Percentiles rank a stretch among this genome's conserved stretches.
Conservation (phyloP, 1,140 invertebrate species). For the Ceratitis capitata region DNA sequence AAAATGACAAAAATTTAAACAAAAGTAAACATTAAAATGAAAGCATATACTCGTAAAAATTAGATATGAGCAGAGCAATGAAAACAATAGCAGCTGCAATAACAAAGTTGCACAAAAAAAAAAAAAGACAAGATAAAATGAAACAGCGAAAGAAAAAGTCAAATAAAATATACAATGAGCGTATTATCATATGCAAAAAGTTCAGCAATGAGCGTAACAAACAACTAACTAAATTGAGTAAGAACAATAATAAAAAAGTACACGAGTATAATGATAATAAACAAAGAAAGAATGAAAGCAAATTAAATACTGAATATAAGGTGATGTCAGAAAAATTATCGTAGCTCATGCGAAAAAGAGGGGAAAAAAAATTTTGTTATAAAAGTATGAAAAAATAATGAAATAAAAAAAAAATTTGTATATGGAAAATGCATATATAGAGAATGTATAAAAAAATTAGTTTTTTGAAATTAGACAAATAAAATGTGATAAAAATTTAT, state of each 20-base stretch:
- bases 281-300: neutral
- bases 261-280: neutral
- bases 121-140: slow-evolving; percentile 49
- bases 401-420: neutral
- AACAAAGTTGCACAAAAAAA: slow-evolving; percentile 34
- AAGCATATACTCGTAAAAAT: neutral
- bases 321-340: no score
- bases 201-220: slow-evolving; percentile 47
- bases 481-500: no score
- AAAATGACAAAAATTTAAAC: neutral
- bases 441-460: neutral
- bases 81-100: neutral
- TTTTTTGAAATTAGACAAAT: neutral
- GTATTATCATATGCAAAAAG: slow-evolving; percentile 59
- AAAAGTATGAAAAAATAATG: no score
- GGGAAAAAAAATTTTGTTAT: no score
- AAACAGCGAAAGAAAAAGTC: neutral
- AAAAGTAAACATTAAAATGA: neutral
- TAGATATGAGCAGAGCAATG: neutral
- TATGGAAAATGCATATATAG: neutral
- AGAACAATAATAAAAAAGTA: slow-evolving; percentile 49
- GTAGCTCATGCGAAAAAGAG: no score
- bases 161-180: slow-evolving; percentile 43
- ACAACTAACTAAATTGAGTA: slow-evolving; percentile 39
- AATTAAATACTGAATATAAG: neutral